phyloP scores from a whole-genome alignment of 35 echinoderm and acorn worm genomes.

The Lytechinus variegatus region DNA sequence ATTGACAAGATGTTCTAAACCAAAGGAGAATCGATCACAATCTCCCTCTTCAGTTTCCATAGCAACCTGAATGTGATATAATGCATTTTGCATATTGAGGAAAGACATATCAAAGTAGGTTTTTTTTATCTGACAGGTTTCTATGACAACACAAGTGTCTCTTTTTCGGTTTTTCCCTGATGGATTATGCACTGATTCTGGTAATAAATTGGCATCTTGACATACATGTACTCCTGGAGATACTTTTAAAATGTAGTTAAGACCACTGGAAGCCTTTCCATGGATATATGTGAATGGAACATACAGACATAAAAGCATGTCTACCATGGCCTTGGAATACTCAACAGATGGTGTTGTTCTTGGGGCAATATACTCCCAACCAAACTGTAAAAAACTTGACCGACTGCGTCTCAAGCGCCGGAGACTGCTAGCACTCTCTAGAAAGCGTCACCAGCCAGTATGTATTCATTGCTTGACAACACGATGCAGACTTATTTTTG shows the following conservation, averaged over 20 bases:
- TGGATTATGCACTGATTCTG: neutral
- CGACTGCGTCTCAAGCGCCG: neutral
- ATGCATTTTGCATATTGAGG: neutral
- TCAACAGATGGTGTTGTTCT: constrained; percentile 4
- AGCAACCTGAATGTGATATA: neutral
- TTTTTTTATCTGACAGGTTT: neutral
- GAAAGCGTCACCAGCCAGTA: neutral
- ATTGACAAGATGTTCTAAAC: neutral
- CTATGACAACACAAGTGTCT: neutral
- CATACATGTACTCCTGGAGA: neutral
- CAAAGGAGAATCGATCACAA: neutral
- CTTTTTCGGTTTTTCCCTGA: neutral
- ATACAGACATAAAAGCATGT: neutral
- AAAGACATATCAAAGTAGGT: neutral
- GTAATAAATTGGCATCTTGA: neutral
- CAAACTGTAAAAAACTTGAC: neutral
- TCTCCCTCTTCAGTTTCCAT: neutral
- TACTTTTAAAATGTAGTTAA: neutral
- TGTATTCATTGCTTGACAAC: neutral
- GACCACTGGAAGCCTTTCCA: neutral
- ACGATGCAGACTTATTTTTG: neutral
- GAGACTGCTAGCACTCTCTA: neutral
- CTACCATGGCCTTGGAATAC: constrained; percentile 14
- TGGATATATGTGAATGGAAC: neutral
- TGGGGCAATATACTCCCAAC: neutral